Base-by-base conservation (phyloP, 1,140 invertebrate genomes). In the Plodia interpunctella region DNA sequence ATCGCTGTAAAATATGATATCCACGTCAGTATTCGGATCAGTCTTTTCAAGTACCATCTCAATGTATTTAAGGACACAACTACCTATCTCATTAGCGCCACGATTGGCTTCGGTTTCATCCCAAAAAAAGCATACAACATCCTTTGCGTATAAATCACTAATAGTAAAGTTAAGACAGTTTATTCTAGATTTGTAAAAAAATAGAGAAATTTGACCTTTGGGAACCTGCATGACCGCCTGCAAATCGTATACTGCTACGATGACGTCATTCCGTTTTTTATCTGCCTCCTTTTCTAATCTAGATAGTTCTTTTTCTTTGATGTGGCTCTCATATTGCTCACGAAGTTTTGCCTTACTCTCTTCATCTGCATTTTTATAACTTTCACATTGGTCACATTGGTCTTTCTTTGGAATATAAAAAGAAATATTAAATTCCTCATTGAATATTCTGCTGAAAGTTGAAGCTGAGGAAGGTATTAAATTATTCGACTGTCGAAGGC, bases 341-440 rank as follows among this genome's bases (percentile, higher is more conserved):
- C 13, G 35, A 5, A 59, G 2, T 13, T 59, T 53, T 25, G 1
- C 5, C 32, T 72, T 71, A 38, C 71, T 59, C 60, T 76, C 63
- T 15, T 25, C 54, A 19, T 44, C 57, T 11, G 63, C 32, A 69
- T 79, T 73, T 50, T 75, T 72, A 58, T 66, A 85, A 18, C 64
- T 51, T 17, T 71, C 70, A 61, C 83, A 87, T 4, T 59, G 20
- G 52, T 86, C 74, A 62, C 82, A 89, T 25, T 76, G 72, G 55
- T 86, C 81, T 63, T 89, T 89, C 72, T 86, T 87, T 6, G 80
- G 79, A 21, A 56, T 67, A 59, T 72, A 73, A 59, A 83, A 86
- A 60, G 61, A 32, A 15, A 85, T 67, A 67, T 83, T 78, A 58
- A 75, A 80, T 67, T 81, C 60, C 11, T 8, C 70, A 54, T 73